phyloP scores from a whole-genome alignment of 2,797 vertebrate species.

The Channallabes apus region DNA sequence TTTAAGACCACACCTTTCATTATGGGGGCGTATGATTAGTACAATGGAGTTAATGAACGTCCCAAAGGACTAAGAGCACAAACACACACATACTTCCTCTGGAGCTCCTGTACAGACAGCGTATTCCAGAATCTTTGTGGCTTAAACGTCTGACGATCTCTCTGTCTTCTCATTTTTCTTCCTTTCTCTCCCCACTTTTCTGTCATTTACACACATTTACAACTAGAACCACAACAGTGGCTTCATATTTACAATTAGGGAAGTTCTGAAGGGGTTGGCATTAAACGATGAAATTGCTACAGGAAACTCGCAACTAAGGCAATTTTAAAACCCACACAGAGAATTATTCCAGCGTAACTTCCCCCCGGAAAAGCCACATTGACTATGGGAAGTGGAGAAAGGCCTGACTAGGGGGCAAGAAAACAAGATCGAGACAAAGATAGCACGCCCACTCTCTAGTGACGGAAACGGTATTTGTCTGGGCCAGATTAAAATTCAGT shows the following conservation, averaged over 20 bases:
- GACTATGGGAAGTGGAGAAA: constrained; percentile 39
- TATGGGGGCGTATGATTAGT: constrained; percentile 61
- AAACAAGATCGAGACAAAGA: constrained; percentile 23
- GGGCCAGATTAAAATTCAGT: constrained; percentile 45
- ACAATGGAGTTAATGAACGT: constrained; percentile 65
- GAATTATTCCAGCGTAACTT: not conserved
- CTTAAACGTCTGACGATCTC: constrained; percentile 22
- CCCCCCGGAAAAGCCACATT: constrained; percentile 22
- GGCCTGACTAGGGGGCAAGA: constrained; percentile 22
- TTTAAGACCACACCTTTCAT: constrained; percentile 59
- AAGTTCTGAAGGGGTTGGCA: not conserved
- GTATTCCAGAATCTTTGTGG: constrained; percentile 47
- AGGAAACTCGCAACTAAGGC: constrained; percentile 18
- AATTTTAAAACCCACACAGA: constrained; percentile 3
- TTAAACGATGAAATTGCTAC: not conserved
- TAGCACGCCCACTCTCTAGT: constrained; percentile 24
- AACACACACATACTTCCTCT: constrained; percentile 31
- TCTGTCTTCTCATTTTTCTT: not conserved
- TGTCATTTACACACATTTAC: constrained; percentile 6
- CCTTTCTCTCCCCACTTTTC: not conserved
- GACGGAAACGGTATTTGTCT: constrained; percentile 60
- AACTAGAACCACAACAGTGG: constrained; percentile 12
- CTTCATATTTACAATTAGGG: not conserved
- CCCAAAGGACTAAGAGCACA: constrained; percentile 40
- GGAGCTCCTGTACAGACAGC: constrained; percentile 49